Evolutionary conservation across 2,888 invertebrate species (phyloP).

Genomic region (Augochlorella aurata): DNA sequence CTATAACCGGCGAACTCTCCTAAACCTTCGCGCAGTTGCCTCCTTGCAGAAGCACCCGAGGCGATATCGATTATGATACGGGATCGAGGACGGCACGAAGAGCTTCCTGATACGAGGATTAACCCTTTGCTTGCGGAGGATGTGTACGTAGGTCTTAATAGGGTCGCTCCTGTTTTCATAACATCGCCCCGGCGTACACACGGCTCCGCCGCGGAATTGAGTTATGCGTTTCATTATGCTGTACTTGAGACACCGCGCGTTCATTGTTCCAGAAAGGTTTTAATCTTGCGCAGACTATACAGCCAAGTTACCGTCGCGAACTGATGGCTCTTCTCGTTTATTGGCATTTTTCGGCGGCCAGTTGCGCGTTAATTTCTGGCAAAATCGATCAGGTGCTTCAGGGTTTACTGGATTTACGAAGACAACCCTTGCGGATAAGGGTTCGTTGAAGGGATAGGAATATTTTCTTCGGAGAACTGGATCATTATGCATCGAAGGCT

Average conservation of each 20-base stretch:
- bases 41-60: constrained; percentile 2
- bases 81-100: not conserved
- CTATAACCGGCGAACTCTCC: constrained; percentile 6
- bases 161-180: constrained; percentile 18
- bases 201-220: not conserved
- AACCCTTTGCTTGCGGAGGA: constrained; percentile 11
- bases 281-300: not conserved
- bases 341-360: too few relatives aligned
- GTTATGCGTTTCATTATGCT: constrained; percentile 14
- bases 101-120: constrained; percentile 17
- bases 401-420: too few relatives aligned
- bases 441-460: too few relatives aligned
- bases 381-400: too few relatives aligned
- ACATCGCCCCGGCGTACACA: not conserved
- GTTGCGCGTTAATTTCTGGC: too few relatives aligned
- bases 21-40: constrained; percentile 18
- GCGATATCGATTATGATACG: constrained; percentile 26
- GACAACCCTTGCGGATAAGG: too few relatives aligned
- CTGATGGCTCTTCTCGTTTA: not conserved
- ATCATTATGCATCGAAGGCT: too few relatives aligned
- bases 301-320: not conserved
- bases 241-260: not conserved
- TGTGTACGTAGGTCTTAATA: constrained; percentile 14
- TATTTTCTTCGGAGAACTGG: too few relatives aligned
- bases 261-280: constrained; percentile 8